Base-by-base conservation (phyloP, 1,140 invertebrate genomes). In the Sinella curviseta region DNA sequence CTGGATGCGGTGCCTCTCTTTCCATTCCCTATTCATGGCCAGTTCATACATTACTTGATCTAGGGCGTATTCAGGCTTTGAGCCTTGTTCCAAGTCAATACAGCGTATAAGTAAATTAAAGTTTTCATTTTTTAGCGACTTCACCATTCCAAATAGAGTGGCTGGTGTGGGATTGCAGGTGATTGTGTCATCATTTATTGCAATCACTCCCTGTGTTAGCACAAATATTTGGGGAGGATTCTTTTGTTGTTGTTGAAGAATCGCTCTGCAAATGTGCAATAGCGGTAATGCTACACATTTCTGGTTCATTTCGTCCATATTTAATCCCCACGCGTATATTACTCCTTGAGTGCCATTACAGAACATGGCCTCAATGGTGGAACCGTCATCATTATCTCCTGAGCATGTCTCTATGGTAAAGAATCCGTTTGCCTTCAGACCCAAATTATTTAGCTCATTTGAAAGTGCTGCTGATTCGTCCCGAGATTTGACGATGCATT, bases 51-150 rank as follows among this genome's bases (percentile, higher is more conserved):
- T 4, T n/a, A 65, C 4, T 26, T 65, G 57, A 8, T 8, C 57
- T 4, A 4, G 26, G 24, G 24, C 8, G 16, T 65, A 65, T 65
- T n/a, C 26, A n/a, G 24, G 4, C 39, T n/a, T 48, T 48, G 57
- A 65, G 16, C 24, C 57, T 4, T 17, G 14, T 65, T 14, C 57
- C 14, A 65, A 65, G 24, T 65, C 57, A 8, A 65, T 26, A n/a
- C 57, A 17, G 14, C 26, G 14, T 8, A 65, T n/a, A 65, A 65
- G 24, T n/a, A 26, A 14, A 8, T 26, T n/a, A 8, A 4, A 65
- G 31, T 33, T 70, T 33, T 70, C 65, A 33, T 70, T 70, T 30
- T 70, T 70, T 8, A 70, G 65, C 26, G 65, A 30, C 31, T 70
- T 70, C 65, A 70, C 1, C 65, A 70, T 70, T 30, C 65, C 65